Evolutionary conservation across 2,888 invertebrate genomes (phyloP).

Genomic region (Tineola bisselliella): DNA sequence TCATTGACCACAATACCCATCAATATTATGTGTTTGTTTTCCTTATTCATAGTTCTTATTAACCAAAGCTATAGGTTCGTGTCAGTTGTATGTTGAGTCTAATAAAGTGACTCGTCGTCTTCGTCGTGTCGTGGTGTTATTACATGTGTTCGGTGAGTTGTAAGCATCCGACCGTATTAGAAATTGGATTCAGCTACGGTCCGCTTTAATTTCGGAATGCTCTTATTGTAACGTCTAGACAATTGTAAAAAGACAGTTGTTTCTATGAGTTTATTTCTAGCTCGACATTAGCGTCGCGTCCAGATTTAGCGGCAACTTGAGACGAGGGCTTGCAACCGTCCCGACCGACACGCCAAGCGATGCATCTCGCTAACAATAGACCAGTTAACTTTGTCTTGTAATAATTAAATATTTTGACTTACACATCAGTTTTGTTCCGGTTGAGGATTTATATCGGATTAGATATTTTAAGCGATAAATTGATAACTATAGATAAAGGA

Average conservation of each 20-base stretch:
- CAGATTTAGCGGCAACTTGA: conserved; percentile 59
- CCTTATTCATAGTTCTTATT: no score
- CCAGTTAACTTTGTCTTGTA: conserved; percentile 4
- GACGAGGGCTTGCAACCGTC: conserved; percentile 25
- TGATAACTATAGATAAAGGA: no score
- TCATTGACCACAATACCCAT: neutral
- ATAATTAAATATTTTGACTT: neutral
- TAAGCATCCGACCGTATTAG: neutral
- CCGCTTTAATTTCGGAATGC: conserved; percentile 2
- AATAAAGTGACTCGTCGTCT: no score
- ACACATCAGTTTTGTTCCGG: no score
- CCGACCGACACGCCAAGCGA: conserved; percentile 23
- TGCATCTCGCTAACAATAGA: conserved; percentile 39
- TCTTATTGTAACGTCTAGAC: conserved; percentile 11
- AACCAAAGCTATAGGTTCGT: no score
- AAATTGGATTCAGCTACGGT: neutral
- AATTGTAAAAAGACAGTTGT: conserved; percentile 23
- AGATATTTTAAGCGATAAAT: no score
- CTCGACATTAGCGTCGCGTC: conserved; percentile 31
- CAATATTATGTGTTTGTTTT: no score
- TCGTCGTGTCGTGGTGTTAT: neutral
- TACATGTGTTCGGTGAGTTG: neutral
- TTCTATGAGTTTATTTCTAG: conserved; percentile 51
- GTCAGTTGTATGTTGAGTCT: no score
- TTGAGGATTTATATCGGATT: no score